Percentiles rank a stretch among this genome's conserved stretches.
Evolutionary conservation across 2,113 vertebrate species (phyloP).

Genomic region (Xiphophorus hellerii): DNA sequence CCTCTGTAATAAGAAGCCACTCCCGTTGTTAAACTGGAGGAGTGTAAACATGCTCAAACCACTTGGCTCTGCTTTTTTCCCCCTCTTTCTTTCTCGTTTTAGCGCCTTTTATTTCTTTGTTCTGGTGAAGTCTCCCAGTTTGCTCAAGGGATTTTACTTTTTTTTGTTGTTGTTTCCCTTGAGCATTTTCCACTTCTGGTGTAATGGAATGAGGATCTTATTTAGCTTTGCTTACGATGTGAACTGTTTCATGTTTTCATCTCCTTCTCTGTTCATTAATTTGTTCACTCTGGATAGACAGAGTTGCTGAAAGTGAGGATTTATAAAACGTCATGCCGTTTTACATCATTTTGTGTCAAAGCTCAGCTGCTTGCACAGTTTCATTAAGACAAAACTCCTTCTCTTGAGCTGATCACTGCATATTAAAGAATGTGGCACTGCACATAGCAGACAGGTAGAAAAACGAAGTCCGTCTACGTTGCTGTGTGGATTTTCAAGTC

Average conservation of each 20-base stretch:
- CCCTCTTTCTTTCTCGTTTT: neutral
- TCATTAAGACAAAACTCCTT: neutral
- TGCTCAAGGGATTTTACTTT: neutral
- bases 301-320: neutral
- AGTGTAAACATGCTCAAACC: constrained; percentile 28
- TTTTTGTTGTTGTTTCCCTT: neutral
- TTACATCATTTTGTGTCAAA: neutral
- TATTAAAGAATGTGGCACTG: neutral
- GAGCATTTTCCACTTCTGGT: neutral
- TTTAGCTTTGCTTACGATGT: too few relatives aligned
- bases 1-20: constrained; percentile 44
- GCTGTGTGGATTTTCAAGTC: constrained; percentile 6
- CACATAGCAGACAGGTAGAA: constrained; percentile 17
- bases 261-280: neutral
- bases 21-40: constrained; percentile 16
- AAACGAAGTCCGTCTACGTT: constrained; percentile 6
- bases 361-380: neutral
- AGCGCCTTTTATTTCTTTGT: neutral
- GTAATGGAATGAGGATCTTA: too few relatives aligned
- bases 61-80: constrained; percentile 12
- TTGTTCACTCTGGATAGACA: constrained; percentile 1
- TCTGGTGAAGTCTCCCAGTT: neutral
- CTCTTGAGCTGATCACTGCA: neutral
- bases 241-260: neutral
- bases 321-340: neutral